Evolutionary conservation across 2,797 vertebrate species (phyloP), one percentile per base, ranked within the genome.

Genomic region (Chelon labrosus): DNA sequence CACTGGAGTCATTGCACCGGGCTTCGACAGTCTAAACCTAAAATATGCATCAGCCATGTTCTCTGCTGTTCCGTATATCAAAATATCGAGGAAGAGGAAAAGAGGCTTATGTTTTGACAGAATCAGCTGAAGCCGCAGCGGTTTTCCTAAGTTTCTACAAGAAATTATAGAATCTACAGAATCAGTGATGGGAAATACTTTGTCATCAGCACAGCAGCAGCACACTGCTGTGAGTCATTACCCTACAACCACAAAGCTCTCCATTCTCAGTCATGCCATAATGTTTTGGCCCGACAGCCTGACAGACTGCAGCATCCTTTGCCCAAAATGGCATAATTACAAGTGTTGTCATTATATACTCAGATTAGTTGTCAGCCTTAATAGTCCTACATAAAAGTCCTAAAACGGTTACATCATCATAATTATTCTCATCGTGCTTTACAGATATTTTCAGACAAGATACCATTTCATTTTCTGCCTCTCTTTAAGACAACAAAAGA

Each of bases 161-260:
- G 70, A 86, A 75, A 75, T 72, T 86, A 42, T 22, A 59, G 66
- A 57, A 69, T 87, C 77, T 80, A 73, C 47, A 65, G 78, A 77
- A 78, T 79, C 79, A 79, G 68, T 75, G 82, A 87, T 75, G 84
- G 87, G 85, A 92, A 92, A 89, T 71, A 84, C 84, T 77, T 86
- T 65, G 72, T 89, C 90, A 89, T 91, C 79, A 77, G 78, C 0
- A 62, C 14, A 12, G 42, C 71, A n/a, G 77, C 68, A 61, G 77
- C 68, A 61, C 56, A 63, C 78, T 78, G 80, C 85, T 89, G 85
- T 85, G 83, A 92, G 74, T 86, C 85, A 91, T 91, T 89, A 63
- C 65, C 69, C 77, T 64, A 51, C 67, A 81, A 88, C 87, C 80
- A 65, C 87, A 83, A 62, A 80, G 71, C 80, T 84, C 83, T 90